These are phyloP conservation scores for Crocodylus rhombifer DNA, from an alignment of 2,797 vertebrate species.

Conservation along the genomic window DNA sequence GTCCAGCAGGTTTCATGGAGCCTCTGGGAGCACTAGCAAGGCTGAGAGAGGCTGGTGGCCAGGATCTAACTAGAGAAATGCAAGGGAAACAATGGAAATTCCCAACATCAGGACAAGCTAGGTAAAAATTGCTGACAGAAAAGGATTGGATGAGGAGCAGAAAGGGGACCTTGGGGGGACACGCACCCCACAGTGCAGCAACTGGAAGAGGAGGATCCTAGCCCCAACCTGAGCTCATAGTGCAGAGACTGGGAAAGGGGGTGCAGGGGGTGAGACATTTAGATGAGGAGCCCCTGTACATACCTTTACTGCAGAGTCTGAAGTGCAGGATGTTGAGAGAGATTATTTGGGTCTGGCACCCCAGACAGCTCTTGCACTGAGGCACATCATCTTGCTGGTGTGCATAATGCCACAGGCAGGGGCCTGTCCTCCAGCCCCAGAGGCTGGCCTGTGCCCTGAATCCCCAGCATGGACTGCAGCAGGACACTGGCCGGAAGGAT, in stretches of 20 bases:
- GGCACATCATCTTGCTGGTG: too few species aligned
- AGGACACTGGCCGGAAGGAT: neutral
- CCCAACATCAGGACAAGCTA: neutral
- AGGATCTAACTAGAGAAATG: neutral
- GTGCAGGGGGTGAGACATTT: neutral
- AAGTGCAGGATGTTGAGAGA: too few species aligned
- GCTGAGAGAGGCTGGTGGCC: neutral
- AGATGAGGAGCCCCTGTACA: too few species aligned
- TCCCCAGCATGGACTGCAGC: neutral
- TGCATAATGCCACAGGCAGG: too few species aligned
- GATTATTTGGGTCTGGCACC: too few species aligned
- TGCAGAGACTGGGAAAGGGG: neutral
- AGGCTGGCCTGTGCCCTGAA: neutral
- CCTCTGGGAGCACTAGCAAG: neutral
- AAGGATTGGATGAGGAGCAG: neutral
- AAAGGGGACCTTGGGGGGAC: neutral
- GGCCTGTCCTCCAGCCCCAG: neutral
- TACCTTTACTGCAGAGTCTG: too few species aligned
- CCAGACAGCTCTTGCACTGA: too few species aligned
- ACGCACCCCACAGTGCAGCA: neutral
- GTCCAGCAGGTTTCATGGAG: too few species aligned
- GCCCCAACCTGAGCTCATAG: neutral
- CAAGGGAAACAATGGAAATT: neutral
- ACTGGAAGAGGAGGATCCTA: neutral
- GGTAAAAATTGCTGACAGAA: neutral